Conservation (phyloP, 2,113 vertebrate species). For the Chelonoidis abingdonii region DNA sequence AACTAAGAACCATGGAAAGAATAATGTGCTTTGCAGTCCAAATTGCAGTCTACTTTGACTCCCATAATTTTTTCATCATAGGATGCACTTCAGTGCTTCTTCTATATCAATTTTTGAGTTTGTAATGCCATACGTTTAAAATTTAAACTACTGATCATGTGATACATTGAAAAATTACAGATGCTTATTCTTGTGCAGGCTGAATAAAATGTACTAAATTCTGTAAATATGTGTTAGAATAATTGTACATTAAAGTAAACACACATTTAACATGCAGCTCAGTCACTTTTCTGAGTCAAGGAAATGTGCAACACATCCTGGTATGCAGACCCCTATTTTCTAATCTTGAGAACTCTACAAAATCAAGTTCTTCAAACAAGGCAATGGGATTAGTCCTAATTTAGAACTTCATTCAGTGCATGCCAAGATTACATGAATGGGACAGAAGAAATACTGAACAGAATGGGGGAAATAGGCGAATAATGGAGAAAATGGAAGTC, state of each 20-base stretch:
- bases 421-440: background rate
- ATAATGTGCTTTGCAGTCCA: background rate
- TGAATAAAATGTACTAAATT: background rate
- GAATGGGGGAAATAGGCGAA: background rate
- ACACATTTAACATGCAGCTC: background rate
- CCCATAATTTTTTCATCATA: background rate
- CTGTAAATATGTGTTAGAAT: background rate
- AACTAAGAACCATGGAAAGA: background rate
- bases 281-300: background rate
- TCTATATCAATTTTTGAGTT: background rate
- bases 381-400: background rate
- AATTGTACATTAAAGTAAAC: background rate
- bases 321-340: background rate
- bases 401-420: background rate
- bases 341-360: background rate
- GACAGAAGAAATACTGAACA: background rate
- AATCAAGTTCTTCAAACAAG: background rate
- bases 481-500: background rate
- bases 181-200: background rate
- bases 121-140: background rate
- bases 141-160: background rate
- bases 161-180: background rate
- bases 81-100: background rate
- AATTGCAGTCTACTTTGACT: background rate
- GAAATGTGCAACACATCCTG: background rate